phyloP scores from a whole-genome alignment of 2,113 vertebrate genomes.

The Atherinomorus stipes region DNA sequence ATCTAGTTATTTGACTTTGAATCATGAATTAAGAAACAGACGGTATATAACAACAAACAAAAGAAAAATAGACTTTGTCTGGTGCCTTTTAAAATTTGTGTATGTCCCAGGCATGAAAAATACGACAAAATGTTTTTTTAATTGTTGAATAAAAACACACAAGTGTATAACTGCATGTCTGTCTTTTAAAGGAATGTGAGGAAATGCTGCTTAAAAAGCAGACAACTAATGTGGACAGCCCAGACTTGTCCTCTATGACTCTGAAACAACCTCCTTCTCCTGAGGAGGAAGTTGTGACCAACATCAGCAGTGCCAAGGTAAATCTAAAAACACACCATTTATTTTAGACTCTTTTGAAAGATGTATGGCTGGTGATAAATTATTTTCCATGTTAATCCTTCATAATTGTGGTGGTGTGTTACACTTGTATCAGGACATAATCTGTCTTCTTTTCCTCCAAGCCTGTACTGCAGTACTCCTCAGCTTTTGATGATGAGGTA shows the following conservation, averaged over 20 bases:
- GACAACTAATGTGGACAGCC: slow-evolving; percentile 41
- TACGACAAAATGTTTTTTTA: too few species aligned
- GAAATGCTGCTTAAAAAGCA: slow-evolving; percentile 77
- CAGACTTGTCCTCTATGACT: slow-evolving; percentile 84
- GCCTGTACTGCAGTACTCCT: slow-evolving; percentile 88
- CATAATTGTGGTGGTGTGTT: not conserved
- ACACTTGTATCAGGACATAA: not conserved
- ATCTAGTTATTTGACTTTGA: not conserved
- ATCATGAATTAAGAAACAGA: not conserved
- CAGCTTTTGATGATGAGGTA: slow-evolving; percentile 92
- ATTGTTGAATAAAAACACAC: not conserved
- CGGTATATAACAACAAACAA: not conserved
- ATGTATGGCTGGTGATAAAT: not conserved
- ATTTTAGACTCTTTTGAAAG: not conserved
- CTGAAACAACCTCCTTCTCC: slow-evolving; percentile 78
- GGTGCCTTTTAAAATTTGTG: too few species aligned
- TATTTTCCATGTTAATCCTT: not conserved
- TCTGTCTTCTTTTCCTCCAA: slow-evolving; percentile 44
- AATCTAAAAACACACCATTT: not conserved
- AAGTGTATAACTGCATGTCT: not conserved
- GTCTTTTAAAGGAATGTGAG: slow-evolving; percentile 86
- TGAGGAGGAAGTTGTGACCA: slow-evolving; percentile 76
- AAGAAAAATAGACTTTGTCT: too few species aligned
- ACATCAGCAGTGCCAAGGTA: slow-evolving; percentile 72
- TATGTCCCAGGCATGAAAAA: too few species aligned